Percentiles rank a stretch among this genome's conserved stretches.
phyloP scores from a whole-genome alignment of 1,140 invertebrate species.

The Manduca sexta region DNA sequence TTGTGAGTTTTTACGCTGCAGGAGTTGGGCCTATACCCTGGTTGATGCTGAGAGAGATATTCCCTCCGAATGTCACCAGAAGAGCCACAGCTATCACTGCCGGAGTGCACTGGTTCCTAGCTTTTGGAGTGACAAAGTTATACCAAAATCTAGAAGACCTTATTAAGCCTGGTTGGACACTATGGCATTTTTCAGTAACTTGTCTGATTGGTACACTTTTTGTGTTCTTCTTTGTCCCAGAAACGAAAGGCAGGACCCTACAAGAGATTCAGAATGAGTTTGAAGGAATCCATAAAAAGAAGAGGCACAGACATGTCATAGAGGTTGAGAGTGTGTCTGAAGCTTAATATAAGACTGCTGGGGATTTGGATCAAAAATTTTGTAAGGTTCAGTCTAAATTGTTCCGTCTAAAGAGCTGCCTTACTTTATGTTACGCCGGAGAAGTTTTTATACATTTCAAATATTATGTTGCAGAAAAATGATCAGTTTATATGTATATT shows the following conservation, averaged over 20 bases:
- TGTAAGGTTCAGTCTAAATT: neutral
- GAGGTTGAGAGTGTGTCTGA: slow-evolving; percentile 60
- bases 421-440: too few relatives aligned
- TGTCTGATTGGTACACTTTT: slow-evolving; percentile 78
- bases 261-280: slow-evolving; percentile 82
- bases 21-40: slow-evolving; percentile 79
- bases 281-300: slow-evolving; percentile 59
- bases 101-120: slow-evolving; percentile 80
- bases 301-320: slow-evolving; percentile 61
- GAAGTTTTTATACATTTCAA: too few relatives aligned
- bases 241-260: slow-evolving; percentile 84
- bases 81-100: slow-evolving; percentile 77
- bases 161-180: slow-evolving; percentile 74
- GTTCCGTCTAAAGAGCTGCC: too few relatives aligned
- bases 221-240: slow-evolving; percentile 81
- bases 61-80: slow-evolving; percentile 79
- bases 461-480: too few relatives aligned
- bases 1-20: slow-evolving; percentile 58
- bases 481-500: too few relatives aligned
- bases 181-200: slow-evolving; percentile 80
- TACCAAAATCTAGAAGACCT: slow-evolving; percentile 75
- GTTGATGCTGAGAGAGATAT: slow-evolving; percentile 78
- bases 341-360: slow-evolving; percentile 17
- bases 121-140: slow-evolving; percentile 79
- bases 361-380: slow-evolving; percentile 13